phyloP scores from a whole-genome alignment of 2,888 invertebrate species.

The Agapetus fuscipes region DNA sequence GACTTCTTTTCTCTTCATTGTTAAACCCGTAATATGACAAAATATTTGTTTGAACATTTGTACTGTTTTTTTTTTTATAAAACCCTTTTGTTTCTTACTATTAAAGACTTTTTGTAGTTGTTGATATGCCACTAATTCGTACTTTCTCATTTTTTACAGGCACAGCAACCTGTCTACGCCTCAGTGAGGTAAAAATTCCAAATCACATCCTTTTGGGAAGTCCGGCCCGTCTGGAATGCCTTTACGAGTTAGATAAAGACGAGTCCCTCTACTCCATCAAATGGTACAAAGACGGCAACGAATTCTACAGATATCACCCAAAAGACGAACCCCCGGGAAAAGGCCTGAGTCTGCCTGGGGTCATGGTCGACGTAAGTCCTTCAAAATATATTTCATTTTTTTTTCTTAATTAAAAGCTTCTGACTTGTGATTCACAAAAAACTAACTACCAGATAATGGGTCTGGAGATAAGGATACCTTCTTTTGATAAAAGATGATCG shows the following conservation, averaged over 20 bases:
- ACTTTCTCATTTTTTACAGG: conserved; percentile 27
- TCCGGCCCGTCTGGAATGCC: conserved; percentile 56
- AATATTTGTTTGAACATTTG: no score
- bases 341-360: conserved; percentile 57
- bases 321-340: conserved; percentile 62
- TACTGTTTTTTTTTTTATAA: no score
- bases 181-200: conserved; percentile 61
- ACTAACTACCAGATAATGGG: neutral
- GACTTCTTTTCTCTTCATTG: no score
- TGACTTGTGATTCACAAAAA: no score
- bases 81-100: no score
- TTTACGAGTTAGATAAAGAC: conserved; percentile 55
- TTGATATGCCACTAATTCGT: no score
- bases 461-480: neutral
- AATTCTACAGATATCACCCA: conserved; percentile 66
- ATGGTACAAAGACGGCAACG: conserved; percentile 72
- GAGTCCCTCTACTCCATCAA: conserved; percentile 67
- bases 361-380: conserved; percentile 65
- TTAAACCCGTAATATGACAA: no score
- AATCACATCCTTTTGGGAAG: conserved; percentile 59
- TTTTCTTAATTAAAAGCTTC: no score
- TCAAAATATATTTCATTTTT: no score
- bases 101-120: no score
- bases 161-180: conserved; percentile 40
- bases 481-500: no score